Base-by-base conservation (phyloP, 2,797 vertebrate genomes). In the Tragopan temminckii region DNA sequence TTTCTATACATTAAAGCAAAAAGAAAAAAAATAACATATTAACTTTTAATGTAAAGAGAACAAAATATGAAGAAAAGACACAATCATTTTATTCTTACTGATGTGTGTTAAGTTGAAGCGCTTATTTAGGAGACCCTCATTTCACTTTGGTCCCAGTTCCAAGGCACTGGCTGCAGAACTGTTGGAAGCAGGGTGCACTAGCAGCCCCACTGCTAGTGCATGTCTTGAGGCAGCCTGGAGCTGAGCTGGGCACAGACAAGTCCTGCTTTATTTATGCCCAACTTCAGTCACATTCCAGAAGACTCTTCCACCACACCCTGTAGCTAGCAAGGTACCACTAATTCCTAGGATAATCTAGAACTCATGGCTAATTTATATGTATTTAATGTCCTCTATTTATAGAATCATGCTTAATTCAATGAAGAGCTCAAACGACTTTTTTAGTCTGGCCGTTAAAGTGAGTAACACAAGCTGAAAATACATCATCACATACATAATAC, bases 241-340 rank as follows among this genome's bases (percentile, higher is more conserved):
- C 38, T 66, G 43, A 67, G 20, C 45, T 89, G 29, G 58, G 31
- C 7, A 52, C 72, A 92, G 91, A 93, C 42, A 95, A 92, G 89
- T 52, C 61, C 53, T 80, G 25, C 80, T 89, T 96, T 96, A 95
- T 93, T 95, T 87, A 90, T 62, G 35, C 42, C 43, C 81, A 78
- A 81, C 77, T 75, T 84, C 80, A 85, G 38, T 71, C 80, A 74
- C 27, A 67, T 48, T 94, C 88, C 45, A 87, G 58, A 35, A 93
- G n/a, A 61, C 19, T 92, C 15, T 80, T 88, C 48, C 14, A 38
- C 40, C 90, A 67, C 38, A 89, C 15, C 77, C 1, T 66, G 42
- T 43, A 90, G 27, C 42, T 33, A 87, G 61, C 68, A 55, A 66
- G 64, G 57, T 91, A 87, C 85, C 70, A 67, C 78, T 92, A 90